phyloP scores from a whole-genome alignment of 2,888 invertebrate species.

The Tupiocoris notatus region DNA sequence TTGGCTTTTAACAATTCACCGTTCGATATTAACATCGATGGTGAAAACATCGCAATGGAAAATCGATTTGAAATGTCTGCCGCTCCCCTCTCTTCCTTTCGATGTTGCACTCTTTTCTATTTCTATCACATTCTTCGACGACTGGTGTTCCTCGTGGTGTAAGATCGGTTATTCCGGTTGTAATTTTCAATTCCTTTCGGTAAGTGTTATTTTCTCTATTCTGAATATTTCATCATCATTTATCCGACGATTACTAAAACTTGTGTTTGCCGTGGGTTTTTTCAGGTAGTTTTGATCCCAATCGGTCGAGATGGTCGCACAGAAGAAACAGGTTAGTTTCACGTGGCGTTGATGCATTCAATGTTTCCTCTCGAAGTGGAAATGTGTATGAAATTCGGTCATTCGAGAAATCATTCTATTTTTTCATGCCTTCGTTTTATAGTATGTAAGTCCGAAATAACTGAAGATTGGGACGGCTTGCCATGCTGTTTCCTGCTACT shows the following conservation, averaged over 20 bases:
- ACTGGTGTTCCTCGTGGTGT: not conserved
- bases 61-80: not conserved
- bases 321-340: slow-evolving; percentile 75
- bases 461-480: too few species aligned
- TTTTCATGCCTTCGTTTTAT: too few species aligned
- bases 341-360: too few species aligned
- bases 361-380: too few species aligned
- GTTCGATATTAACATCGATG: not conserved
- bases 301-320: slow-evolving; percentile 71
- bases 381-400: too few species aligned
- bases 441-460: too few species aligned
- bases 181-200: not conserved
- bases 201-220: not conserved
- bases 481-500: too few species aligned
- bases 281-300: not conserved
- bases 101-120: not conserved
- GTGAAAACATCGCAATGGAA: not conserved
- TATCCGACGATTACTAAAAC: not conserved
- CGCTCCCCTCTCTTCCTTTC: not conserved
- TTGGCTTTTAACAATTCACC: too few species aligned
- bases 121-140: slow-evolving; percentile 1
- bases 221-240: not conserved
- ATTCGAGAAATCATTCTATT: too few species aligned
- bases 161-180: not conserved
- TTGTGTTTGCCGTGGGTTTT: not conserved